Conservation (phyloP, 2,113 vertebrate species). For the Numenius arquata region DNA sequence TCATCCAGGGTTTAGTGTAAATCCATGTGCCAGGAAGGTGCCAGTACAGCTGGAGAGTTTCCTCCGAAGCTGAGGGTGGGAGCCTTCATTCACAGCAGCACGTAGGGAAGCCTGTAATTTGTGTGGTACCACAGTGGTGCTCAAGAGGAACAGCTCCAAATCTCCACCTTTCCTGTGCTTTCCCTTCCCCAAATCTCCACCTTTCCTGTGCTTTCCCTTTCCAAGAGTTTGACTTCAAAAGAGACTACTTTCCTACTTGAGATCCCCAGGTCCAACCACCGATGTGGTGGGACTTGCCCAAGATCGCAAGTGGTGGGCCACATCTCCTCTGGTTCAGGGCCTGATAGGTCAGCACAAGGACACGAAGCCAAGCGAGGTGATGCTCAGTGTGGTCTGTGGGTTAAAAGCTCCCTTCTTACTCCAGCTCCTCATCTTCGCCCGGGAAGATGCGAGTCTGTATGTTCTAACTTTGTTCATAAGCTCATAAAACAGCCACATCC, state of each 20-base stretch:
- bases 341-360: accelerated
- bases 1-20: accelerated
- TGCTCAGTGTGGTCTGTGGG: accelerated
- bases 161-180: neutral
- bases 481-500: neutral
- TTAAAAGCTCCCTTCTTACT: neutral
- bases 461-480: neutral
- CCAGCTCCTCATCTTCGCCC: neutral
- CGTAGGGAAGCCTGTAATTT: neutral
- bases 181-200: neutral
- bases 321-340: neutral
- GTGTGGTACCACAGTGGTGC: neutral
- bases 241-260: neutral
- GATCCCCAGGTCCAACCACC: neutral
- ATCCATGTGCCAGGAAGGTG: neutral
- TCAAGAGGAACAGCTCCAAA: neutral
- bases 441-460: accelerated
- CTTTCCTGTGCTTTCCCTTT: neutral
- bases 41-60: neutral
- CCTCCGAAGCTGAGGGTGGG: neutral
- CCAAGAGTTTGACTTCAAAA: neutral
- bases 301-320: neutral
- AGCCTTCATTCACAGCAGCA: neutral
- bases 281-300: neutral
- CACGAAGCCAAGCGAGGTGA: accelerated